phyloP scores from a whole-genome alignment of 2,888 invertebrate species.

The Heliconius ethilla region DNA sequence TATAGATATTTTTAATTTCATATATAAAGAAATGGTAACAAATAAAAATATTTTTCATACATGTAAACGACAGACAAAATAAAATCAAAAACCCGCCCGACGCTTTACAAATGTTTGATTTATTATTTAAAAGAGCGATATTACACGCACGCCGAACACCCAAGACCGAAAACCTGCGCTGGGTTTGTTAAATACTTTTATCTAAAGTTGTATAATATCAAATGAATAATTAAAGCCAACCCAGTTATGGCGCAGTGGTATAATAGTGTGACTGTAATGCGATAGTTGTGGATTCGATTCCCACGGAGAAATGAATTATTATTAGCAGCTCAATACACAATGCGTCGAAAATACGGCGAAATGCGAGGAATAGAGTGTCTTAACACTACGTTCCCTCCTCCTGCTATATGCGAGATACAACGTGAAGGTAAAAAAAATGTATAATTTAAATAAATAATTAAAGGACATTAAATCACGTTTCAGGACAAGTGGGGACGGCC shows the following conservation, averaged over 20 bases:
- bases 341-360: no score
- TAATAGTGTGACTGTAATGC: no score
- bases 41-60: background rate
- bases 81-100: slow-evolving; percentile 26
- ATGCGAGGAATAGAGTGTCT: no score
- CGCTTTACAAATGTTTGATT: slow-evolving; percentile 36
- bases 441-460: slow-evolving; percentile 10
- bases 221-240: slow-evolving; percentile 6
- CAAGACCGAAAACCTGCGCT: slow-evolving; percentile 1
- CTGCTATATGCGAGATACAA: no score
- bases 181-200: slow-evolving; percentile 34
- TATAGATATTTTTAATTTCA: background rate
- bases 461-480: slow-evolving; percentile 14
- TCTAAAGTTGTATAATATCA: slow-evolving; percentile 7
- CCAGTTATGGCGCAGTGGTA: no score
- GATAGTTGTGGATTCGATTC: no score
- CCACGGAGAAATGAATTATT: no score
- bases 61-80: background rate
- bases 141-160: slow-evolving; percentile 34
- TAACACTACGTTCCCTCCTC: no score
- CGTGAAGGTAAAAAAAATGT: background rate
- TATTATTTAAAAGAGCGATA: slow-evolving; percentile 42
- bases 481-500: background rate
- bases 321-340: no score
- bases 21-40: background rate